Percentiles rank a stretch among this genome's conserved stretches.
Evolutionary conservation across 2,797 vertebrate species (phyloP).

Genomic region (Tragopan temminckii): DNA sequence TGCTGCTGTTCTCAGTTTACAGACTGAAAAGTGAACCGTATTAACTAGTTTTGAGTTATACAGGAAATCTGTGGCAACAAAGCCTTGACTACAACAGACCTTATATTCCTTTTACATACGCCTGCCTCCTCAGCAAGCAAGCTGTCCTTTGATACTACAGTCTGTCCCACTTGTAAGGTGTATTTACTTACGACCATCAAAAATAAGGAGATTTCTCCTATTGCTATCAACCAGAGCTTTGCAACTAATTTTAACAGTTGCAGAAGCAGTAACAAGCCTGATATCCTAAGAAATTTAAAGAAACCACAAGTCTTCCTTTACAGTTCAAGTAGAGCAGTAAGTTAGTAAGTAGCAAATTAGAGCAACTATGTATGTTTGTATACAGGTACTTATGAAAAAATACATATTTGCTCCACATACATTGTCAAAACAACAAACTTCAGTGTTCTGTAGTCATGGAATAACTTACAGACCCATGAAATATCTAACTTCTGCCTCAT

Average conservation of each 20-base stretch:
- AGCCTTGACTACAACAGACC: not conserved
- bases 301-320: not conserved
- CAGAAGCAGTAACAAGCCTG: not conserved
- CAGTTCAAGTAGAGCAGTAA: not conserved
- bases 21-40: not conserved
- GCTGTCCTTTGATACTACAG: not conserved
- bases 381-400: not conserved
- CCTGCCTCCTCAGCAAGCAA: not conserved
- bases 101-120: not conserved
- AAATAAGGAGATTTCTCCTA: not conserved
- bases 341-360: not conserved
- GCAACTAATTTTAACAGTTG: not conserved
- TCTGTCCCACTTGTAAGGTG: not conserved
- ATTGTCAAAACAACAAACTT: not conserved
- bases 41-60: not conserved
- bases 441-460: not conserved
- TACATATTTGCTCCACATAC: not conserved
- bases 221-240: not conserved
- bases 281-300: not conserved
- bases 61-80: not conserved
- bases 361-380: not conserved
- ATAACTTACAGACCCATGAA: not conserved
- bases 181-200: not conserved
- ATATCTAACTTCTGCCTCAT: not conserved
- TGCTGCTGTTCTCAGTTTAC: not conserved